Evolutionary conservation across 2,888 invertebrate species (phyloP), one percentile per base, ranked within the genome.

Genomic region (Operophtera brumata): DNA sequence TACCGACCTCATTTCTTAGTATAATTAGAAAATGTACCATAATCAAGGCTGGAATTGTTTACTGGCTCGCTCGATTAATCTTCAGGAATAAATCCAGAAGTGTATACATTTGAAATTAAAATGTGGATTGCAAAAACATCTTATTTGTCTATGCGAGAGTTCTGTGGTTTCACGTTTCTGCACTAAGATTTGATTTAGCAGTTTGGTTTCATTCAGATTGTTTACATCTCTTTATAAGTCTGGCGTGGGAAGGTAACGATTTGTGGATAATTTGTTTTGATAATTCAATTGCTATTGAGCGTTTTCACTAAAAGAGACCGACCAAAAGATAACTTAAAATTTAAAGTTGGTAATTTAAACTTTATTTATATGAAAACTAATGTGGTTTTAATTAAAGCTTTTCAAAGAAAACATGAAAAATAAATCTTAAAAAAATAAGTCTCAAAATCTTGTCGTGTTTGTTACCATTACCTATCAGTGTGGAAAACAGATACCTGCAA

Each of bases 1-100:
- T 37, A 37, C 7, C 8, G 46, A 36, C 42, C 41, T 52, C 41
- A 26, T 43, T 37, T 30, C n/a, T 46, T 36, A 9, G 30, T 41
- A 45, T 42, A 25, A 32, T 37, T 47, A 42, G 10, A 26, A 35
- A 36, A 35, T 14, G 8, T 30, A 36, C 13, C 9, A 37, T 12
- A 32, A 42, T 6, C 30, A 37, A 47, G 34, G 41, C 41, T 25
- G 13, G 2, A 32, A 20, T 35, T 41, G 41, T 48, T 48, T 26
- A 41, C 4, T 20, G 25, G 2, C 10, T 12, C 11, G 2, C 11
- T 12, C 20, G 25, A 47, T 6, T 32, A 10, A 35, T 11, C 8
- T 36, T 28, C 40, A 32, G 7, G 14, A 36, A 36, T 40, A 35
- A 44, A 26, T 41, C 32, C 36, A 47, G 45, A 8, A 14, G 26